Base-by-base conservation (phyloP, 1,140 invertebrate genomes). In the Calephelis nemesis region DNA sequence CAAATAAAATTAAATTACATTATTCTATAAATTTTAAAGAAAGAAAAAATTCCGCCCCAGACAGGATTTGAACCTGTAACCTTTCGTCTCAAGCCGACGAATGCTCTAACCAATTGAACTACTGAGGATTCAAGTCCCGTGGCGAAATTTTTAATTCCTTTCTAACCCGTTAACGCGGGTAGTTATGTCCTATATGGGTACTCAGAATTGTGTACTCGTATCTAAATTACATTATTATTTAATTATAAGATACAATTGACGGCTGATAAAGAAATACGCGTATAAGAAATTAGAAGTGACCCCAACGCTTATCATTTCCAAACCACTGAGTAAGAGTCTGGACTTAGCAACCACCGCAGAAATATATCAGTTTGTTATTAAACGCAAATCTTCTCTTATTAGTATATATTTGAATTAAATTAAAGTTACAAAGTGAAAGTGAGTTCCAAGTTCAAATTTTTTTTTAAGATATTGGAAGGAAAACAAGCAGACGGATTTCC, bases 231-330 rank as follows among this genome's bases (percentile, higher is more conserved):
- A 1, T 19, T 54, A 54, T 19, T 54, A 54, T 54, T 19, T 54
- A 5, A 54, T 10, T 19, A 10, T 15, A 10, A 54, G 15, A 54
- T 19, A 54, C 15, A 3, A 19, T 10, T 7, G 10, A 54, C 3
- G 10, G 50, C 50, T 54, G 50, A 54, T 54, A 7, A 30, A 30
- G 7, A 13, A 54, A 10, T 30, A 19, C 19, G 1, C 3, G 15
- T 54, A 9, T 8, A 10, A 8, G 19, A 19, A 54, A 19, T 6
- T 15, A 19, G 9, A 54, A 19, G 1, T 19, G 11, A 19, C 19
- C 9, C 15, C 15, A 19, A 54, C 9, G 50, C 76, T 83, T 83
- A 81, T 83, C 81, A 78, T 76, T 83, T 83, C 77, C 79, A 72
- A 72, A 62, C 79, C 76, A 83, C 77, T 83, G 77, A 74, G 67